Evolutionary conservation across 1,140 invertebrate species (phyloP).

Genomic region (Drosophila saltans): DNA sequence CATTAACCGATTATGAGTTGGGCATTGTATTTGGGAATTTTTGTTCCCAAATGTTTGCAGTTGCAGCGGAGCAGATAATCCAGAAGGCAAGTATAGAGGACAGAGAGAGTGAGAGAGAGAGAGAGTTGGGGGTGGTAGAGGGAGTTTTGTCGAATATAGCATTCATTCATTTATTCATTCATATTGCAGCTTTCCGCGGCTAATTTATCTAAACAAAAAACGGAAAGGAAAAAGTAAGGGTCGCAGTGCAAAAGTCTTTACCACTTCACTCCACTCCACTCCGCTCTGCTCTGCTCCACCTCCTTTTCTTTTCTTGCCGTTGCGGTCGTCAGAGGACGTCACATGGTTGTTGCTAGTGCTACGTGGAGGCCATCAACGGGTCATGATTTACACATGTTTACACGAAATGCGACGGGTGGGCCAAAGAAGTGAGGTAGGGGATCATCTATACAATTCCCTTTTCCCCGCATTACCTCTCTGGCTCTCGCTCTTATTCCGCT

Average conservation of each 20-base stretch:
- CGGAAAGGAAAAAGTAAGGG: slow-evolving; percentile 17
- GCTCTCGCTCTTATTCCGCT: neutral
- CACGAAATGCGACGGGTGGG: slow-evolving; percentile 44
- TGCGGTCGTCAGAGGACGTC: slow-evolving; percentile 41
- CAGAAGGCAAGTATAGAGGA: neutral
- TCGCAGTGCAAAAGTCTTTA: slow-evolving; percentile 69
- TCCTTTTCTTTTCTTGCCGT: neutral
- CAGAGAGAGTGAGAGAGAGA: neutral
- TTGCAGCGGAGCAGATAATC: slow-evolving; percentile 27
- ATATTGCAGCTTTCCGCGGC: slow-evolving; percentile 50
- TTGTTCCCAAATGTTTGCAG: slow-evolving; percentile 62
- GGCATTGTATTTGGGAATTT: slow-evolving; percentile 21
- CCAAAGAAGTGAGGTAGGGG: slow-evolving; percentile 14
- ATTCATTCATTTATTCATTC: slow-evolving; percentile 3
- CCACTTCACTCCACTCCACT: neutral
- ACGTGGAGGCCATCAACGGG: slow-evolving; percentile 74
- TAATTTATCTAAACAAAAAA: slow-evolving; percentile 55
- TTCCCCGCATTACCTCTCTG: neutral
- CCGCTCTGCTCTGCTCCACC: neutral
- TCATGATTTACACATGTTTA: slow-evolving; percentile 82
- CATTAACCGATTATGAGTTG: slow-evolving; percentile 43
- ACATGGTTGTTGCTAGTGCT: slow-evolving; percentile 41
- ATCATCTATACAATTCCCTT: neutral
- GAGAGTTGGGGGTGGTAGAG: neutral
- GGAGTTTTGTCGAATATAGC: neutral